Conservation (phyloP, 2,888 invertebrate species). For the Hololepta plana region DNA sequence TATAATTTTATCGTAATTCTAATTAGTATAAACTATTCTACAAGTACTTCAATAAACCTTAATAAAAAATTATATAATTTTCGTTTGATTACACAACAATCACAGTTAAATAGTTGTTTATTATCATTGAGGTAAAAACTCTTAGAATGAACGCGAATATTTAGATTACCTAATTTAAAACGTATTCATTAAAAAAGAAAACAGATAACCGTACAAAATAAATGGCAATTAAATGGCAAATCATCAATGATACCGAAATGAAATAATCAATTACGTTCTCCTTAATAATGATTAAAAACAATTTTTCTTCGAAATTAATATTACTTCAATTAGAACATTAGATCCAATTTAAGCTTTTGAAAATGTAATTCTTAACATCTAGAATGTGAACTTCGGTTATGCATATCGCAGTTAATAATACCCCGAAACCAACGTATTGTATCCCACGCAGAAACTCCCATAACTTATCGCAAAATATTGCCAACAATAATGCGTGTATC, state of each 20-base stretch:
- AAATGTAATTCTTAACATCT: conserved; percentile 37
- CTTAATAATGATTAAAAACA: conserved; percentile 4
- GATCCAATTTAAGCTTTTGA: conserved; percentile 22
- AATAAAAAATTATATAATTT: too few relatives aligned
- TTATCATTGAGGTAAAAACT: too few relatives aligned
- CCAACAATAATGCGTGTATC: conserved; percentile 52
- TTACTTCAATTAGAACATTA: conserved; percentile 9
- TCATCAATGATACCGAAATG: too few relatives aligned
- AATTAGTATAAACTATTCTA: background rate
- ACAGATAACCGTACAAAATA: too few relatives aligned
- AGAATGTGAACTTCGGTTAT: conserved; percentile 54
- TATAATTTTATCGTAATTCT: background rate
- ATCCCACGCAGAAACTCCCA: conserved; percentile 57
- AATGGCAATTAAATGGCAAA: too few relatives aligned
- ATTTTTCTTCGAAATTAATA: conserved; percentile 8
- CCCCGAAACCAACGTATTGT: conserved; percentile 53
- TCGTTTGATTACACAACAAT: too few relatives aligned
- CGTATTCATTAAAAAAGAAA: too few relatives aligned
- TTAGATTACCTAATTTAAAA: too few relatives aligned
- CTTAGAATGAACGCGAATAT: too few relatives aligned
- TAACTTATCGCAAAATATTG: conserved; percentile 65
- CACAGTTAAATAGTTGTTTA: too few relatives aligned
- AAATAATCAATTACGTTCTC: too few relatives aligned
- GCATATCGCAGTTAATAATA: conserved; percentile 46
- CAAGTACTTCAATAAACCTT: too few relatives aligned